Conservation (phyloP, 1,140 invertebrate species). For the Asbolus verrucosus region DNA sequence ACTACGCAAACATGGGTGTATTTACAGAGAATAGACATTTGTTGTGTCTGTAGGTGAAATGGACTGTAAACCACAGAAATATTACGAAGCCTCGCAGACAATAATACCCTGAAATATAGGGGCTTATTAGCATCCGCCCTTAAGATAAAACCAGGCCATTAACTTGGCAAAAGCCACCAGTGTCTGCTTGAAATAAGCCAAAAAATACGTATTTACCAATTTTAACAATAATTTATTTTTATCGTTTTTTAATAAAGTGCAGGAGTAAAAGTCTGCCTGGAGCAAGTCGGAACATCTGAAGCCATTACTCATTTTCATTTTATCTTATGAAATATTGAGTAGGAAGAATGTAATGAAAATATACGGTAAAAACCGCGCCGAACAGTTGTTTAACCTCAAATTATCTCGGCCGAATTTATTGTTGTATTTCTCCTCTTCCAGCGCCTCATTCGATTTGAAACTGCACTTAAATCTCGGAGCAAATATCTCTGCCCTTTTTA, state of each 20-base stretch:
- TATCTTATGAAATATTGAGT: slow-evolving; percentile 53
- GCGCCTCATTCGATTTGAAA: background rate
- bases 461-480: slow-evolving; percentile 1
- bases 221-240: slow-evolving; percentile 48
- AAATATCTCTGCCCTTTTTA: too few species aligned
- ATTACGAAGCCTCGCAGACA: background rate
- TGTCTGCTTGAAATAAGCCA: background rate
- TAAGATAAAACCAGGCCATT: background rate
- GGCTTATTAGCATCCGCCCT: slow-evolving; percentile 17
- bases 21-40: background rate
- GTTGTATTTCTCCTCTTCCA: slow-evolving; percentile 26
- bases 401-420: slow-evolving; percentile 47
- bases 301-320: slow-evolving; percentile 51
- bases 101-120: slow-evolving; percentile 3
- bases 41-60: slow-evolving; percentile 3
- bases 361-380: slow-evolving; percentile 44
- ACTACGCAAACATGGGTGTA: background rate
- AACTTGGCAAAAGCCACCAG: background rate
- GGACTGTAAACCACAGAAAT: slow-evolving; percentile 7
- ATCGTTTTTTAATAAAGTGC: slow-evolving; percentile 50
- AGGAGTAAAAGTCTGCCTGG: slow-evolving; percentile 28
- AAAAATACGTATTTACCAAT: slow-evolving; percentile 40
- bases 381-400: slow-evolving; percentile 52
- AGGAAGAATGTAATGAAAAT: slow-evolving; percentile 50
- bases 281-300: slow-evolving; percentile 42